Base-by-base conservation (phyloP, 2,797 vertebrate genomes). In the Tapera naevia region DNA sequence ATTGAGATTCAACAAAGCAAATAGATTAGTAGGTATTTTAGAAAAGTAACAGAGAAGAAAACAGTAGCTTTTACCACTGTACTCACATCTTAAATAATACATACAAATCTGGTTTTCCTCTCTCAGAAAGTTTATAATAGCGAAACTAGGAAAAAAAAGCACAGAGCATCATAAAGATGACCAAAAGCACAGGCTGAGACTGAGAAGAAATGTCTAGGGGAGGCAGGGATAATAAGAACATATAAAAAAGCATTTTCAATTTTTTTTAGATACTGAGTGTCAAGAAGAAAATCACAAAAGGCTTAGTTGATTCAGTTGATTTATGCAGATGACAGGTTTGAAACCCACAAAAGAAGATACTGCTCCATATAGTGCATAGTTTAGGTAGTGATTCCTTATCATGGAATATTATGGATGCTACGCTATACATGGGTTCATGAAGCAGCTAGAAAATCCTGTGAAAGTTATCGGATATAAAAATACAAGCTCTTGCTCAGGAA, bases 321-420 rank as follows among this genome's bases (percentile, higher is more conserved):
- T 66, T 19, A 16, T 88, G 27, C 6, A 45, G 17, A 16, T 11
- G 14, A 41, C 7, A 12, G 5, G 19, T 60, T 84, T n/a, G 76
- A 84, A 80, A 13, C 9, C 13, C 78, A 21, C 8, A 65, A 43
- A 75, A 82, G 27, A 46, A 46, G 15, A 35, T 2, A 0, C 4
- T 73, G 10, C 5, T 86, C 13, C 0, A 0, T 32, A 13, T 61
- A 24, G 1, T 45, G 17, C 32, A 6, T 16, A 65, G 33, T 32
- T 57, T 6, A 80, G 32, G 12, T 58, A 48, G 17, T 35, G 73
- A 35, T 56, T 83, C n/a, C 11, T 61, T 83, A 39, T 33, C 7
- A 25, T 27, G 9, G 16, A 30, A 11, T 54, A 70, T 50, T 70
- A 53, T 5, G 32, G 28, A 39, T 61, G 8, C 2, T 57, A 45